Base-by-base conservation (phyloP, 1,140 invertebrate species). In the Drosophila bocqueti region DNA sequence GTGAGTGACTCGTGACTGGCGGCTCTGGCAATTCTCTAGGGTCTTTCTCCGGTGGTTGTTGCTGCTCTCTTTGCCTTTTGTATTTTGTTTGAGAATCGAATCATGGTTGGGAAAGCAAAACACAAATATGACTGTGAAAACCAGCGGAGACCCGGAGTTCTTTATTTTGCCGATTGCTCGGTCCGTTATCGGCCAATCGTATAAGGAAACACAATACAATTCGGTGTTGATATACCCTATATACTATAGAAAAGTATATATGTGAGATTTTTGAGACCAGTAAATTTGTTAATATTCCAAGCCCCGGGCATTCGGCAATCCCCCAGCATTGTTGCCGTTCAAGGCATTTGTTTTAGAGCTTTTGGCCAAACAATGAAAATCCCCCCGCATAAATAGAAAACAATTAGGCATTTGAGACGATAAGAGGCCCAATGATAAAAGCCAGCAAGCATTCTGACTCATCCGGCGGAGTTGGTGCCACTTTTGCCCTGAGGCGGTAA, bases 321-420 rank as follows among this genome's bases (percentile, higher is more conserved):
- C 49, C 29, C 42, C 21, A 21, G 65, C 45, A 65, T 65, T 66
- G 66, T 57, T 57, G 38, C 36, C 64, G 43, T 69, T 59, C 58
- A 31, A 57, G 50, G 64, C 54, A 50, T 72, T 75, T 68, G 58
- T 34, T 45, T 65, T 58, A 71, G 69, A 86, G 83, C 83, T 69
- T 50, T 81, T 78, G 58, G 34, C 45, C 65, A 84, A 89, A 89
- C 84, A 89, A 89, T 73, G 77, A 81, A 83, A 81, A 79, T 69
- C 65, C 74, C 68, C 69, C 84, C 69, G 84, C 85, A 84, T 89
- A 81, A 89, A 89, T 90, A 79, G 81, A 89, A 89, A 90, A 89
- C 84, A 89, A 89, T 89, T 89, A 89, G 66, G 84, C 67, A 74
- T 69, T 89, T 69, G 31, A 59, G 64, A 57, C 80, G 83, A 87